phyloP scores from a whole-genome alignment of 2,888 invertebrate genomes.

The Diarsia dahlii region DNA sequence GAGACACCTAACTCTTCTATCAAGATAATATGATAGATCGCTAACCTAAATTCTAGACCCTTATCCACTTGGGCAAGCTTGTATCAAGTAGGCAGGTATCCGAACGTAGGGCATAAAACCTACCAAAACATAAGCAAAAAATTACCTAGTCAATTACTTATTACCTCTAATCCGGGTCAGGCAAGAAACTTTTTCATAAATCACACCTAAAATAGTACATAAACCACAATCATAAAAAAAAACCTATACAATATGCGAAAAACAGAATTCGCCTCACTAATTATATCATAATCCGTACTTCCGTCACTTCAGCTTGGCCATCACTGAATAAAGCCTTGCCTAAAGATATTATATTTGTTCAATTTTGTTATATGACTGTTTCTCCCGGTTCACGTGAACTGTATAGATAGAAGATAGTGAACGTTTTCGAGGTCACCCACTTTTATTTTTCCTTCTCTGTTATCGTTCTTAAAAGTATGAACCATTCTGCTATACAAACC shows the following conservation, averaged over 20 bases:
- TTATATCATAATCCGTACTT: slow-evolving; percentile 22
- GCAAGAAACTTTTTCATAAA: neutral
- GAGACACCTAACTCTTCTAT: too few relatives aligned
- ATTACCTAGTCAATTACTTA: neutral
- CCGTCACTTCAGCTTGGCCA: slow-evolving; percentile 11
- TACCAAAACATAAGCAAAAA: neutral
- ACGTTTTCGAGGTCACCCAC: slow-evolving; percentile 72
- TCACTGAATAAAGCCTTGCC: slow-evolving; percentile 27
- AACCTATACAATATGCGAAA: slow-evolving; percentile 5
- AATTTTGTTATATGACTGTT: slow-evolving; percentile 26
- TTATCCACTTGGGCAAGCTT: neutral
- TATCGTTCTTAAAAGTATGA: slow-evolving; percentile 54
- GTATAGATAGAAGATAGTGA: slow-evolving; percentile 67
- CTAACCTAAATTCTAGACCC: neutral
- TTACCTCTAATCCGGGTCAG: neutral
- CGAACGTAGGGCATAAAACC: neutral
- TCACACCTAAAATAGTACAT: neutral
- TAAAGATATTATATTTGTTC: slow-evolving; percentile 23
- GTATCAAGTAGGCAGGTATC: neutral
- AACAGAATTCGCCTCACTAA: slow-evolving; percentile 9
- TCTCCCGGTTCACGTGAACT: slow-evolving; percentile 40
- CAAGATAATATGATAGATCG: neutral
- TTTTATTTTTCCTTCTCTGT: slow-evolving; percentile 66
- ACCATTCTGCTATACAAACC: slow-evolving; percentile 8
- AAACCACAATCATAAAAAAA: neutral